A percentile compares a stretch with the other conserved stretches of the same genome.
phyloP scores from a whole-genome alignment of 2,113 vertebrate species.

The Pterocles burchelli region DNA sequence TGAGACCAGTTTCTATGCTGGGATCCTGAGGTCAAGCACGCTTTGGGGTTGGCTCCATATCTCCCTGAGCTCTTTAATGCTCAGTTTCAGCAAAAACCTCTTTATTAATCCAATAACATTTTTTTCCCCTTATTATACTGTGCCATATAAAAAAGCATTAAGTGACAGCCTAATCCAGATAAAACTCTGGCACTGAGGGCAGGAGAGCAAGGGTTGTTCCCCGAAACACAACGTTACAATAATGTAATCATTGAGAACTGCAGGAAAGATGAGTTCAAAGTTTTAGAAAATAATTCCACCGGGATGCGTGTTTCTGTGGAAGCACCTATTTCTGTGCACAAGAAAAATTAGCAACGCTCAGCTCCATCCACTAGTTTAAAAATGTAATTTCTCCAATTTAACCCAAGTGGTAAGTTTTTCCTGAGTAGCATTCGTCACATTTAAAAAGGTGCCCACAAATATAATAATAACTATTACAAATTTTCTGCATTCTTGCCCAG shows the following conservation, averaged over 20 bases:
- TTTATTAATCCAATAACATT: not conserved
- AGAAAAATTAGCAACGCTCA: not conserved
- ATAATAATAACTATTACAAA: not conserved
- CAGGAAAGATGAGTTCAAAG: not conserved
- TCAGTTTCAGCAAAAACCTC: not conserved
- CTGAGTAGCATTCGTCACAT: rapidly evolving
- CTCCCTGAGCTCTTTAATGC: not conserved
- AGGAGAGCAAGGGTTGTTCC: not conserved
- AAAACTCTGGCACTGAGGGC: not conserved
- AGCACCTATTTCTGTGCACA: not conserved
- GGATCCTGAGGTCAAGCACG: not conserved
- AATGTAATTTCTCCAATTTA: not conserved
- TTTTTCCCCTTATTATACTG: not conserved
- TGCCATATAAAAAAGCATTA: not conserved
- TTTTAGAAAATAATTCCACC: not conserved
- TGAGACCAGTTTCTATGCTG: not conserved
- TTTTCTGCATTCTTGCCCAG: constrained; percentile 32
- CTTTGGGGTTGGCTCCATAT: rapidly evolving
- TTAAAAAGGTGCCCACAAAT: not conserved
- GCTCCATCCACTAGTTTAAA: not conserved
- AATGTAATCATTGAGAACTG: not conserved
- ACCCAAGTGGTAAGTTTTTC: not conserved
- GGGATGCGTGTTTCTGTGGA: not conserved
- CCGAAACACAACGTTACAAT: not conserved
- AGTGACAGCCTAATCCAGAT: not conserved